Base-by-base conservation (phyloP, 2,113 vertebrate species). In the Semnornis frantzii region DNA sequence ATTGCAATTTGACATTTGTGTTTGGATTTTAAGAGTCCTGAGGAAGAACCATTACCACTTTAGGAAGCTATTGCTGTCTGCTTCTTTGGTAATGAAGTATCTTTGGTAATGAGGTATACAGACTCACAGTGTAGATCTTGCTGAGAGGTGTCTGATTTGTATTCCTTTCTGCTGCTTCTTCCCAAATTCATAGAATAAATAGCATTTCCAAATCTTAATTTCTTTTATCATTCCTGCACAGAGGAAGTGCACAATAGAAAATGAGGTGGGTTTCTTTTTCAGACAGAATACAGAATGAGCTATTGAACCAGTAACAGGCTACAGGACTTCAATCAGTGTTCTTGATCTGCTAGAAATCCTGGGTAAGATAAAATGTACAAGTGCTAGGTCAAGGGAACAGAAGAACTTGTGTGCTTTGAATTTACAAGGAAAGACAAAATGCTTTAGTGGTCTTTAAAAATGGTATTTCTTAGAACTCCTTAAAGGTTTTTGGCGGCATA, bases 201-300 rank as follows among this genome's bases (percentile, higher is more conserved):
- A 94, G 52, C 62, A 95, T 92, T 95, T 94, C 92, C 77, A 95
- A 92, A 93, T 95, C 70, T 95, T 97, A 96, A 96, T 97, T 96
- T 96, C 21, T 85, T 95, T 96, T 89, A 87, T 93, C 52, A 76
- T 52, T 89, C 96, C 63, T 94, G n/a, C 42, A 85, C 28, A 77
- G 3, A 27, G 68, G 96, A 95, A 79, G 33, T 60, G 68, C 31
- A 72, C 12, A 87, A 52, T 6, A 70, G 46, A 79, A 95, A 93
- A 85, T 68, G 21, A 86, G 62, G 21, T 2, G 52, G 3, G 55
- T 58, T 82, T 69, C 52, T 28, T 18, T 94, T 92, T 44, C 50
- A 77, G 31, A 79, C 37, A 94, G 60, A 76, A 89, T 74, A 7
- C 65, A 50, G 69, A 82, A 95, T 62, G 15, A 42, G 34, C 58